A percentile compares a stretch with the other conserved stretches of the same genome.
Conservation (phyloP, 2,888 invertebrate genomes). For the Oxyscelio sp. region DNA sequence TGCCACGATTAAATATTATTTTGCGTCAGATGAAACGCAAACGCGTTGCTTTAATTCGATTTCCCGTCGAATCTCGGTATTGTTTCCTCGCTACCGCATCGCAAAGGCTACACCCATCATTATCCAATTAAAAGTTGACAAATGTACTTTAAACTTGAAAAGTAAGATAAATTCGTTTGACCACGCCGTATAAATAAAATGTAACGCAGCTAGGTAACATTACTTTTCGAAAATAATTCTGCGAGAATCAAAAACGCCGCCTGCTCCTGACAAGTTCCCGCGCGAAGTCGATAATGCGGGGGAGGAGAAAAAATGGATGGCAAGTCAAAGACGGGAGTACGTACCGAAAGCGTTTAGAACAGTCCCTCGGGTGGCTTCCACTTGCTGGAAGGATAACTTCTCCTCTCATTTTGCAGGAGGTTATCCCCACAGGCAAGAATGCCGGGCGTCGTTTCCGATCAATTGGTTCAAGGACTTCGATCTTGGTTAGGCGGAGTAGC, state of each 20-base stretch:
- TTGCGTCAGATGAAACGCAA: no score
- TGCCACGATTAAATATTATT: no score
- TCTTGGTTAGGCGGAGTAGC: conserved; percentile 75
- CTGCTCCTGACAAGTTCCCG: conserved; percentile 7
- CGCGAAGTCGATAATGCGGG: conserved; percentile 10
- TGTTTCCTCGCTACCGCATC: background rate
- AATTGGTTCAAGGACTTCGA: conserved; percentile 82
- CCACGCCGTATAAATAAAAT: conserved; percentile 15
- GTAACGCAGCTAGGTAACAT: background rate
- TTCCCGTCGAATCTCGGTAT: no score
- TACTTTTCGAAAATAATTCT: background rate
- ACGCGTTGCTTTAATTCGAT: no score
- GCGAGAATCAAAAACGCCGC: conserved; percentile 1
- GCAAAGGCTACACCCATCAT: conserved; percentile 16
- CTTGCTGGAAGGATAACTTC: conserved; percentile 75
- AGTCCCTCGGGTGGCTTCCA: conserved; percentile 31
- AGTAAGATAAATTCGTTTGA: conserved; percentile 6
- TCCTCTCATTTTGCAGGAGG: conserved; percentile 43
- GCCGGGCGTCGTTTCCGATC: conserved; percentile 79
- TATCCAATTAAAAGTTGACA: conserved; percentile 38
- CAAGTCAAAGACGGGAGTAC: conserved; percentile 21
- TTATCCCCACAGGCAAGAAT: conserved; percentile 74
- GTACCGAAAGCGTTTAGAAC: conserved; percentile 37
- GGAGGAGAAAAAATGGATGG: background rate
- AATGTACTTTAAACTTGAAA: background rate